Base-by-base conservation (phyloP, 2,113 vertebrate species). In the Plectropomus leopardus region DNA sequence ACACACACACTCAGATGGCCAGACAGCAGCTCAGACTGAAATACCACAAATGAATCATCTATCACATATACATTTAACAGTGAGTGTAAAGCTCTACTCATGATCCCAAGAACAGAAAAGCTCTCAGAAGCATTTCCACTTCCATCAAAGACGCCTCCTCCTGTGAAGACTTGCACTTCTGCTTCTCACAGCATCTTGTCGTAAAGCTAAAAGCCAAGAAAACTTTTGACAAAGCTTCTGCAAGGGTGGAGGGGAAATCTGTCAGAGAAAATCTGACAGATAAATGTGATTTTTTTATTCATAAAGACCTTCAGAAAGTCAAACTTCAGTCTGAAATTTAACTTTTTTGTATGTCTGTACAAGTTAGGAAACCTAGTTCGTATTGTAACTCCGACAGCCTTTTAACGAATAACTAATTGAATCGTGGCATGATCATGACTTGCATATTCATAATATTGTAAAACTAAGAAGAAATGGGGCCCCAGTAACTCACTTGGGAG, bases 41-140 rank as follows among this genome's bases (percentile, higher is more conserved):
- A 78, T 67, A 83, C 59, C 70, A 84, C 80, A 80, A 84, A 78
- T 86, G 67, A 91, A 76, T 89, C 88, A 89, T 83, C 82, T 74
- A 53, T 64, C 74, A 42, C 71, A 75, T 84, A 66, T 78, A 90
- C 63, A 63, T 85, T 87, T 64, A 71, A 83, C 53, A 73, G 76
- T 28, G 66, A 80, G 45, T 66, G 44, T 28, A 75, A 66, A 55
- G 54, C 71, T 80, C 71, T 76, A 40, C 63, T 82, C n/a, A 55
- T 60, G 63, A 80, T 78, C 61, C 69, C 7, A 8, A 51, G 36
- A 76, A 61, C 44, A 69, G 76, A 28, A 72, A 54, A 61, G 51
- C 80, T 81, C 60, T 70, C n/a, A 4, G 76, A 72, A 67, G 23
- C 10, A 4, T 65, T 36, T 42, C 40, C 50, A 28, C 61, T 58